phyloP scores from a whole-genome alignment of 2,113 vertebrate genomes.

The Arizona elegans region DNA sequence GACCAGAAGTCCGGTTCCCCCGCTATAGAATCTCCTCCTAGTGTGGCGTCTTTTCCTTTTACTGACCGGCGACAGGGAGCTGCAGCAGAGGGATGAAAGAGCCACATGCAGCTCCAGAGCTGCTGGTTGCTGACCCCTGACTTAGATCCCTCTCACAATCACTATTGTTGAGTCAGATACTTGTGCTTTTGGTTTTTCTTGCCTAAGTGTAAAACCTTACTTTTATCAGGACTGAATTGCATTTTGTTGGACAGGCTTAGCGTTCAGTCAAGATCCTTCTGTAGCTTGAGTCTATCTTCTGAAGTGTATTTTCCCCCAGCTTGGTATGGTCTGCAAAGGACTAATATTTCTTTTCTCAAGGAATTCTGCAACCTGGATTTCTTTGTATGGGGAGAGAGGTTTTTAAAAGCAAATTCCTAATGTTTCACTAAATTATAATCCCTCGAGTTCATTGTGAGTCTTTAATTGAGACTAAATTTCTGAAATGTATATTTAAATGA shows the following conservation, averaged over 20 bases:
- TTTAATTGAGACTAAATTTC: neutral
- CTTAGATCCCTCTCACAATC: neutral
- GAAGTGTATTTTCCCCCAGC: neutral
- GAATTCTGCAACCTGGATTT: neutral
- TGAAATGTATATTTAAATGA: neutral
- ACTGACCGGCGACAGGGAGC: too few relatives aligned
- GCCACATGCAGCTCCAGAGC: too few relatives aligned
- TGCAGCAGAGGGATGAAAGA: too few relatives aligned
- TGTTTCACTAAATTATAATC: neutral
- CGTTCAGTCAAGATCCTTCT: neutral
- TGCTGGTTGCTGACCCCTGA: too few relatives aligned
- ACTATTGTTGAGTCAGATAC: neutral
- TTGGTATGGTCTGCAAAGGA: neutral
- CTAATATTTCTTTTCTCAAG: neutral
- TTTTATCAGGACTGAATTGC: neutral
- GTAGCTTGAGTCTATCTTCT: neutral
- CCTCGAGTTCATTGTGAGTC: too few relatives aligned
- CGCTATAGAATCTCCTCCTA: too few relatives aligned
- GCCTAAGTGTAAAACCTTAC: neutral
- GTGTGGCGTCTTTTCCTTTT: too few relatives aligned
- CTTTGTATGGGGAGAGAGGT: neutral
- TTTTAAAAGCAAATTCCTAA: neutral
- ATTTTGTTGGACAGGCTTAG: neutral
- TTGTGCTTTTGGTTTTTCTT: neutral
- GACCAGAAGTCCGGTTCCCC: too few relatives aligned